These are phyloP conservation scores for Lepetodrilus schrolli DNA, from an alignment of 2,888 invertebrate genomes.

Conservation along the genomic window DNA sequence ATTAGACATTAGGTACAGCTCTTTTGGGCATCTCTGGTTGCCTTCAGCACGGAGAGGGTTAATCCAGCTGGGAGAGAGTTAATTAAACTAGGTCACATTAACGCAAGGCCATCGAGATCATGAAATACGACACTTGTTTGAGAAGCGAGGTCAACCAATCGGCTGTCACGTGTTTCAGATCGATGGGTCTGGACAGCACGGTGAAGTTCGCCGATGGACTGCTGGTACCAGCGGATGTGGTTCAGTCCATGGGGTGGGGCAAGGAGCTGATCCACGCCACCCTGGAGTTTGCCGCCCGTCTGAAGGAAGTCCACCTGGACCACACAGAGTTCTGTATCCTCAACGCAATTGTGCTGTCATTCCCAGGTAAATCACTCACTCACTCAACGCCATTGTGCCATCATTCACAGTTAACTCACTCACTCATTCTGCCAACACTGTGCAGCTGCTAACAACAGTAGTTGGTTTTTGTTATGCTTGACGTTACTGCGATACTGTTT, in stretches of 20 bases:
- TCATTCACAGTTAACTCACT: too few species aligned
- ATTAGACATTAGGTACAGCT: too few species aligned
- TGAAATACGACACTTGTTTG: too few species aligned
- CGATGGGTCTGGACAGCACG: slow-evolving; percentile 63
- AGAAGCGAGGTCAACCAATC: too few species aligned
- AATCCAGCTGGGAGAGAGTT: too few species aligned
- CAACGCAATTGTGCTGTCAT: slow-evolving; percentile 73
- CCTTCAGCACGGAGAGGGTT: too few species aligned
- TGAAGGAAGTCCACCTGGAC: slow-evolving; percentile 69
- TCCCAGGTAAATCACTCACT: slow-evolving; percentile 65
- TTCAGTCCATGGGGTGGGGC: slow-evolving; percentile 71
- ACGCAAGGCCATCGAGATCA: too few species aligned
- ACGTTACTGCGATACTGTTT: too few species aligned
- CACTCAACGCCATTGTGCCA: too few species aligned
- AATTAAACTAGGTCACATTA: too few species aligned
- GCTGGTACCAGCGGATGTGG: slow-evolving; percentile 61
- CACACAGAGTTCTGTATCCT: slow-evolving; percentile 72
- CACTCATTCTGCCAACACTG: not conserved
- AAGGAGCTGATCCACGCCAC: slow-evolving; percentile 71
- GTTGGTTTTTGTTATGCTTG: too few species aligned
- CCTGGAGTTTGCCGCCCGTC: slow-evolving; percentile 68
- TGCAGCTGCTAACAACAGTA: not conserved
- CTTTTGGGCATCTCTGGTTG: too few species aligned
- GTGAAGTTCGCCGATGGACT: slow-evolving; percentile 72
- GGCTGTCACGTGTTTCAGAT: slow-evolving; percentile 51